phyloP scores from a whole-genome alignment of 2,113 vertebrate genomes.

The Elaphurus davidianus region DNA sequence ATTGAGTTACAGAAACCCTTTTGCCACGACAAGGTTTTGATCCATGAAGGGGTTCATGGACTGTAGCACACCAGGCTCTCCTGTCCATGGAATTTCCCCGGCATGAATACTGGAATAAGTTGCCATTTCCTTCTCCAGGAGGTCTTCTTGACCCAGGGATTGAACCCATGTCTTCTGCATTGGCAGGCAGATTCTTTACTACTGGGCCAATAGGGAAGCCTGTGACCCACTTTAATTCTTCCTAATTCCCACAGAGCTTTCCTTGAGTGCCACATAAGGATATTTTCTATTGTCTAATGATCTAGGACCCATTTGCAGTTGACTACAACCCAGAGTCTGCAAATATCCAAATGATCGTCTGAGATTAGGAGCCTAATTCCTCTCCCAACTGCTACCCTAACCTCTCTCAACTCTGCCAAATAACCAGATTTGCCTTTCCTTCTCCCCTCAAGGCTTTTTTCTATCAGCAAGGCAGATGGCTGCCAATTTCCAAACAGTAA shows the following conservation, averaged over 20 bases:
- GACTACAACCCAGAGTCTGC: not conserved
- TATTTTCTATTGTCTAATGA: not conserved
- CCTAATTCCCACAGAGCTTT: not conserved
- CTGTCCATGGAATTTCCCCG: not conserved
- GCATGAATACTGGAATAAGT: not conserved
- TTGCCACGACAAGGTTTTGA: not conserved
- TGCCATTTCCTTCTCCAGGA: not conserved
- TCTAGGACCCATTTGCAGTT: not conserved
- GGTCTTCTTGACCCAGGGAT: not conserved
- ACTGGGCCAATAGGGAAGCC: not conserved
- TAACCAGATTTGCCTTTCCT: not conserved
- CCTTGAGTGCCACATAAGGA: not conserved
- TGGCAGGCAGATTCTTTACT: not conserved
- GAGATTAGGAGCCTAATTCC: not conserved
- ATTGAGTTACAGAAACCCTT: not conserved
- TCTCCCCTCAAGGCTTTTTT: not conserved
- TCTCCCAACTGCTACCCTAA: not conserved
- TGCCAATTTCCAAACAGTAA: not conserved
- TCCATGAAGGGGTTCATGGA: not conserved
- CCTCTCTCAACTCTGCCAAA: not conserved
- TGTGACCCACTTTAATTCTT: not conserved
- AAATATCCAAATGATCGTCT: not conserved
- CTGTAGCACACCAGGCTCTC: not conserved
- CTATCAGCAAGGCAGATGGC: not conserved
- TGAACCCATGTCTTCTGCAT: not conserved